Base-by-base conservation (phyloP, 2,113 vertebrate species). In the Apodemus speciosus region DNA sequence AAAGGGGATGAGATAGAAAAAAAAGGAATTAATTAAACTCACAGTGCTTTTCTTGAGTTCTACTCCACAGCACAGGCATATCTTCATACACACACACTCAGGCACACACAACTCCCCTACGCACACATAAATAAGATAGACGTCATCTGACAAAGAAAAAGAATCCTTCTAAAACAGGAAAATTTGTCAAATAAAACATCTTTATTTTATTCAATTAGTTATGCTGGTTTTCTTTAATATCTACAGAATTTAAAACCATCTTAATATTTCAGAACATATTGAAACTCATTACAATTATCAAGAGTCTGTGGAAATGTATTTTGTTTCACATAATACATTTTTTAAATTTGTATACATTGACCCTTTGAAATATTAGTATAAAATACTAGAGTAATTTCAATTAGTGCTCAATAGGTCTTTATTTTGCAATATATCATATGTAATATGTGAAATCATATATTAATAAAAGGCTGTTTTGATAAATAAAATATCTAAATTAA, bases 361-460 rank as follows among this genome's bases (percentile, higher is more conserved):
- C 6, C 72, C 85, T 35, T 21, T 69, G n/a, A 27, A 92, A 87
- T 3, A 81, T 32, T 58, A 87, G 8, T 90, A 49, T 66, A 94
- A 90, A 93, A 85, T 73, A 72, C 40, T 23, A 83, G 40, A 75
- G 27, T 95, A 95, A 87, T 91, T 92, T 16, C 25, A 94, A 93
- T 90, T 73, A 92, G 75, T 38, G 9, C 9, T 89, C 71, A 25
- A 88, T 84, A 92, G 25, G 21, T 3, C 5, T 77, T 95, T 92
- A 93, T 88, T 96, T 92, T 90, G 72, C 23, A 90, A 77, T 86
- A 94, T 46, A 46, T 46, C 43, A 46, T 46, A 46, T 46, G 43
- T 46, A 46, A 46, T 46, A 46, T 46, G 43, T 46, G 51, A 92
- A 93, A 89, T 94, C 46, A 79, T 58, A 73, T 62, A 81, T 80